Conservation (phyloP, 2,113 vertebrate genomes). For the Phaethon lepturus region DNA sequence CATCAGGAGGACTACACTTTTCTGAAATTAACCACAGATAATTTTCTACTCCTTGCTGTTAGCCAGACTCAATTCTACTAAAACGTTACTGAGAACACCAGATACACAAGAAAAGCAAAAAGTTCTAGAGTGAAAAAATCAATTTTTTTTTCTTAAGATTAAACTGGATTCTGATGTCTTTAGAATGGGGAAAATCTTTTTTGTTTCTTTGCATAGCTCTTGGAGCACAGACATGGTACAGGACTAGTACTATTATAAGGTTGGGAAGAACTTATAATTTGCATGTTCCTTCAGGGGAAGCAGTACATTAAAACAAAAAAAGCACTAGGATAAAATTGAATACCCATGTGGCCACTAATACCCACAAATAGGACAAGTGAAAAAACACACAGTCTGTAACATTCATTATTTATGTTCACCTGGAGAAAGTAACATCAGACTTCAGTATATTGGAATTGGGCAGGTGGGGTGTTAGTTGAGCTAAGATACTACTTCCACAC, state of each 20-base stretch:
- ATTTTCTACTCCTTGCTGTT: not conserved
- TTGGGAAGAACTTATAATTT: not conserved
- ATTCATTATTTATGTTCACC: not conserved
- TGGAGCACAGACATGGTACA: not conserved
- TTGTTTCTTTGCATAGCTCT: not conserved
- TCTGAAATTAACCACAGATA: not conserved
- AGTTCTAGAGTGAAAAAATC: not conserved
- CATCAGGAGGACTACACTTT: not conserved
- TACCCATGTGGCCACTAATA: not conserved
- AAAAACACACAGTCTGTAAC: not conserved
- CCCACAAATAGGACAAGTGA: not conserved
- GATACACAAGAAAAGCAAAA: not conserved
- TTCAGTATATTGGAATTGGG: accelerated
- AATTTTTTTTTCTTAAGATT: not conserved
- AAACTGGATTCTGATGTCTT: not conserved
- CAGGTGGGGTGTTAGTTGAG: not conserved
- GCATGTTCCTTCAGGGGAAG: not conserved
- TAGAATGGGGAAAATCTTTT: not conserved
- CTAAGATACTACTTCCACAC: not conserved
- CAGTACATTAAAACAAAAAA: not conserved
- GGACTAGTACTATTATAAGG: not conserved
- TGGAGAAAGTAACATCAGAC: not conserved
- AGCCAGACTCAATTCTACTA: not conserved
- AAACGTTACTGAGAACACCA: not conserved
- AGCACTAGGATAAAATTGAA: not conserved